Conservation (phyloP, 2,888 invertebrate genomes). For the Globia sparganii region DNA sequence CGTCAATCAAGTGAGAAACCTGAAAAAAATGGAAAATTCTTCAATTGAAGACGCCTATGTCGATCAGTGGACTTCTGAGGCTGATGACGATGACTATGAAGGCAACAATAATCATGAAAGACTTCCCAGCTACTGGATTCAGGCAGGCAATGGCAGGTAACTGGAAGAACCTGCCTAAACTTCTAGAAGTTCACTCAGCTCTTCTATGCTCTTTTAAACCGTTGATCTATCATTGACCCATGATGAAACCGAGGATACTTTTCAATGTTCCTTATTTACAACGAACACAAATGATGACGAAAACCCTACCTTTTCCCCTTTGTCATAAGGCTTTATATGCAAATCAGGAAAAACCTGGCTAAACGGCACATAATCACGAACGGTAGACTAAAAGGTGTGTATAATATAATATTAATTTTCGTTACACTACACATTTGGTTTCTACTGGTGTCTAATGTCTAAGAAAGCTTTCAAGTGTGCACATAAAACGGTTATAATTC, state of each 20-base stretch:
- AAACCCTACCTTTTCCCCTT: not conserved
- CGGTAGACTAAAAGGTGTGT: not conserved
- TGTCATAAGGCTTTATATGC: not conserved
- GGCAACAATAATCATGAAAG: not conserved
- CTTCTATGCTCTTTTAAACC: not conserved
- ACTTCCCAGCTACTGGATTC: not conserved
- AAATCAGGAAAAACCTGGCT: not conserved
- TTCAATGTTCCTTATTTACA: not conserved
- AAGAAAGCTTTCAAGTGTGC: slow-evolving; percentile 38
- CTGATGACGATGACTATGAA: not conserved
- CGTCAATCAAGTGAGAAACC: too few relatives aligned
- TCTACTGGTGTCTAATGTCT: slow-evolving; percentile 20
- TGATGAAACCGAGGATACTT: not conserved
- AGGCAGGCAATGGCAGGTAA: not conserved
- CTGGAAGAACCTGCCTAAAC: too few relatives aligned
- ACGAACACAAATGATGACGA: too few relatives aligned
- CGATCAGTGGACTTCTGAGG: not conserved
- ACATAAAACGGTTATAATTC: slow-evolving; percentile 52
- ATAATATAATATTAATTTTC: slow-evolving; percentile 11
- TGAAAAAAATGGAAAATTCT: not conserved
- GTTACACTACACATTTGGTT: slow-evolving; percentile 10
- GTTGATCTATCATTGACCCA: not conserved
- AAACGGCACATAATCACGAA: not conserved
- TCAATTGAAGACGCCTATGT: too few relatives aligned
- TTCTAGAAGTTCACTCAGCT: not conserved